These are phyloP conservation scores for Pemphredon lugubris DNA, from an alignment of 2,888 invertebrate genomes.

Conservation along the genomic window DNA sequence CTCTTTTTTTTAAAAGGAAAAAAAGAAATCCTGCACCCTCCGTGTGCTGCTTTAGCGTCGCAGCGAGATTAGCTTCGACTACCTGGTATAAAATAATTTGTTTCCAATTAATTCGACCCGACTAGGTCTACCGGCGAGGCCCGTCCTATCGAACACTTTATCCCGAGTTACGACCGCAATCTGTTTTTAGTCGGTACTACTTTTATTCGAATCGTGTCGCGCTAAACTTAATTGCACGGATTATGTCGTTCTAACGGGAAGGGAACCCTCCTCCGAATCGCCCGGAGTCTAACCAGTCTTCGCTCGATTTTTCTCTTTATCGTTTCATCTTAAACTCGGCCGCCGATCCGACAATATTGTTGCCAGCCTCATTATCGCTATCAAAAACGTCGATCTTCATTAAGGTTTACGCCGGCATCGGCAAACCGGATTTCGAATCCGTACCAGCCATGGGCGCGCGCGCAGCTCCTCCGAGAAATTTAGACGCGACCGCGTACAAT, in stretches of 20 bases:
- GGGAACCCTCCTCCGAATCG: background rate
- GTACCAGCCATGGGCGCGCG: constrained; percentile 1
- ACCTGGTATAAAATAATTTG: too few relatives aligned
- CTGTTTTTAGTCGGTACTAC: constrained; percentile 24
- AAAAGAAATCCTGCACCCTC: background rate
- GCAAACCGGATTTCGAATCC: constrained; percentile 56
- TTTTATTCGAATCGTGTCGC: constrained; percentile 36
- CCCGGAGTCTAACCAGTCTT: too few relatives aligned
- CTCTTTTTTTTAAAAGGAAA: background rate
- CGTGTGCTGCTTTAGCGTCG: background rate
- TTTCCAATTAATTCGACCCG: too few relatives aligned
- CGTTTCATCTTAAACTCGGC: constrained; percentile 24
- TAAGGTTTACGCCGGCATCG: constrained; percentile 45
- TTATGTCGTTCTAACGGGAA: background rate
- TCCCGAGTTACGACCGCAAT: too few relatives aligned
- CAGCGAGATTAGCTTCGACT: background rate
- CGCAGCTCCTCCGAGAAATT: background rate
- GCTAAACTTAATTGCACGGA: constrained; percentile 17
- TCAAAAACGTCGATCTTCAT: constrained; percentile 56
- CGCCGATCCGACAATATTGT: constrained; percentile 38
- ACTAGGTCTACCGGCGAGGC: too few relatives aligned
- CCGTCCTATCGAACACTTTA: too few relatives aligned
- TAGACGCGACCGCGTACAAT: background rate
- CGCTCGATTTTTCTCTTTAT: constrained; percentile 26
- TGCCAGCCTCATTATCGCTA: constrained; percentile 49